Evolutionary conservation across 2,113 vertebrate genomes (phyloP).

Genomic region (Dissostichus mawsoni): DNA sequence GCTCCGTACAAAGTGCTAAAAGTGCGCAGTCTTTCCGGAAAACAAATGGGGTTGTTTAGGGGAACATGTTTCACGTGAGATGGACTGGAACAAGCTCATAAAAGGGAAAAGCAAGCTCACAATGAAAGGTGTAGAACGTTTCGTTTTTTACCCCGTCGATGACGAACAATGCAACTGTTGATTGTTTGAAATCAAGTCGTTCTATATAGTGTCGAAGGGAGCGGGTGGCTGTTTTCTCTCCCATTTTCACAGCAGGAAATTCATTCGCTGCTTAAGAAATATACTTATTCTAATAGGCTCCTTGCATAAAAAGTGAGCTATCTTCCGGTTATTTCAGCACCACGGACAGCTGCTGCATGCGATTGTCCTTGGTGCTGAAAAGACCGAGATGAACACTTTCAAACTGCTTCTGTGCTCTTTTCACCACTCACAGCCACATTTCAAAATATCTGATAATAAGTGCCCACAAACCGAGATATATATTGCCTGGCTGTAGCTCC

Average conservation of each 20-base stretch:
- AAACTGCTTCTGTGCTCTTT: neutral
- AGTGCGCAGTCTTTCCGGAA: slow-evolving; percentile 59
- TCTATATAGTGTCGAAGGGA: neutral
- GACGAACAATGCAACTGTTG: slow-evolving; percentile 71
- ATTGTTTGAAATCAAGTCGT: slow-evolving; percentile 49
- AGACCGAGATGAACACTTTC: neutral
- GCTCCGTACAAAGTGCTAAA: slow-evolving; percentile 61
- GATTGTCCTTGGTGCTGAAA: slow-evolving; percentile 55
- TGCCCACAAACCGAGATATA: neutral
- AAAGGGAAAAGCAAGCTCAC: neutral
- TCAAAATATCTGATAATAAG: neutral
- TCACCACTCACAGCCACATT: neutral
- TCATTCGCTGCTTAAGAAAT: too few species aligned
- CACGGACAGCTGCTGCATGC: slow-evolving; percentile 40
- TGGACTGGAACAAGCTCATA: neutral
- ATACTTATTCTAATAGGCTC: neutral
- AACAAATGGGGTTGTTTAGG: neutral
- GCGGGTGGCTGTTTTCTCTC: rapidly evolving
- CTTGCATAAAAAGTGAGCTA: slow-evolving; percentile 49
- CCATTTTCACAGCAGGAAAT: neutral
- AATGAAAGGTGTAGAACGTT: neutral
- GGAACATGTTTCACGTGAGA: neutral
- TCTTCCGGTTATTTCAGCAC: slow-evolving; percentile 43
- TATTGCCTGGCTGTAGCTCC: neutral
- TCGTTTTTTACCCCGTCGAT: neutral